Evolutionary conservation across 2,888 invertebrate genomes (phyloP).

Genomic region (Arctia plantaginis): DNA sequence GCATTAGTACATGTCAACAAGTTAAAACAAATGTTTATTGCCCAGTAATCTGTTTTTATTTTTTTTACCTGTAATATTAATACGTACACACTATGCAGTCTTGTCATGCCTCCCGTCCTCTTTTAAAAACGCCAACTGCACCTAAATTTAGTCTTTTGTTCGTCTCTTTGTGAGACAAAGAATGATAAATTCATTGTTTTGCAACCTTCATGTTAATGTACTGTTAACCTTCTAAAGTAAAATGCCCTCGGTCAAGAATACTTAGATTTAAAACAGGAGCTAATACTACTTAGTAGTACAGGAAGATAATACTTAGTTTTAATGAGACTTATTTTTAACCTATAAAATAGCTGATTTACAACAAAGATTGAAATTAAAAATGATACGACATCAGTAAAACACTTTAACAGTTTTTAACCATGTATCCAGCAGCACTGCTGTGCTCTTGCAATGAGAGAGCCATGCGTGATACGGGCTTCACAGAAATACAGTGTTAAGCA

Average conservation of each 20-base stretch:
- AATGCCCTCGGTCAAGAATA: background rate
- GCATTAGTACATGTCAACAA: background rate
- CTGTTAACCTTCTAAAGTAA: background rate
- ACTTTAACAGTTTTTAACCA: no score
- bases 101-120: background rate
- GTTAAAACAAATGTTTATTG: background rate
- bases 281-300: no score
- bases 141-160: background rate
- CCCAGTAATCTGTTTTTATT: background rate
- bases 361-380: no score
- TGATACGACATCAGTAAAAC: no score
- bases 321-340: no score
- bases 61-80: background rate
- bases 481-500: no score
- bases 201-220: constrained; percentile 8
- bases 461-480: no score
- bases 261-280: no score
- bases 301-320: no score
- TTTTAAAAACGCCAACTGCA: constrained; percentile 6
- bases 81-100: constrained; percentile 3
- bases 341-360: no score
- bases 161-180: background rate
- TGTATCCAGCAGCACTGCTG: no score
- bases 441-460: no score
- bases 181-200: constrained; percentile 22